Percentiles rank a stretch among this genome's conserved stretches.
phyloP scores from a whole-genome alignment of 2,888 invertebrate species.

The Aleiodes leptofemur region DNA sequence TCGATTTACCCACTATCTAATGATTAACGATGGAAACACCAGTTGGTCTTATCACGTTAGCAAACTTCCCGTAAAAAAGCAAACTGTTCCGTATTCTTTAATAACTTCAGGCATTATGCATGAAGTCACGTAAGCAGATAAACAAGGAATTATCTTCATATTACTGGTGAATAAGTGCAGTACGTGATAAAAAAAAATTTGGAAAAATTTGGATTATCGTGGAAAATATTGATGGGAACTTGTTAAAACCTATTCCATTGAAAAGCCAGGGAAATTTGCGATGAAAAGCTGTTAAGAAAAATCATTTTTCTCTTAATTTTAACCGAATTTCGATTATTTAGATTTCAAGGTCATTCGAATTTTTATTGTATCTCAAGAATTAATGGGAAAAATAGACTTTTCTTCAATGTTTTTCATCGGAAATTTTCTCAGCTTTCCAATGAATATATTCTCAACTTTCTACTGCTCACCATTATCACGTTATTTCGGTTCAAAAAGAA shows the following conservation, averaged over 20 bases:
- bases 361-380: too few relatives aligned
- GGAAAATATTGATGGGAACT: too few relatives aligned
- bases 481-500: too few relatives aligned
- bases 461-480: too few relatives aligned
- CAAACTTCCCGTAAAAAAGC: neutral
- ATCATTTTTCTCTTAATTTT: slow-evolving; percentile 13
- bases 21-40: slow-evolving; percentile 45
- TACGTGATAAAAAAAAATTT: neutral
- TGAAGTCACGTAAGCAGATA: neutral
- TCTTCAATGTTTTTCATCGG: too few relatives aligned
- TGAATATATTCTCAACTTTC: too few relatives aligned
- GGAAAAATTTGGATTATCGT: neutral
- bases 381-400: too few relatives aligned
- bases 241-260: too few relatives aligned
- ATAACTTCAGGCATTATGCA: too few relatives aligned
- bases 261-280: too few relatives aligned
- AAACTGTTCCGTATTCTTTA: too few relatives aligned
- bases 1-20: slow-evolving; percentile 39
- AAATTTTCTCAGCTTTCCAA: too few relatives aligned
- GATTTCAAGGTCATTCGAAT: neutral
- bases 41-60: slow-evolving; percentile 33
- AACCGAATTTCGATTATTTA: neutral
- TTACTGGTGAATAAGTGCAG: neutral
- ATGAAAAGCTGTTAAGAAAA: neutral
- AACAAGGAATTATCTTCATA: neutral